phyloP scores from a whole-genome alignment of 1,140 invertebrate genomes.

The Matsumurasca onukii region DNA sequence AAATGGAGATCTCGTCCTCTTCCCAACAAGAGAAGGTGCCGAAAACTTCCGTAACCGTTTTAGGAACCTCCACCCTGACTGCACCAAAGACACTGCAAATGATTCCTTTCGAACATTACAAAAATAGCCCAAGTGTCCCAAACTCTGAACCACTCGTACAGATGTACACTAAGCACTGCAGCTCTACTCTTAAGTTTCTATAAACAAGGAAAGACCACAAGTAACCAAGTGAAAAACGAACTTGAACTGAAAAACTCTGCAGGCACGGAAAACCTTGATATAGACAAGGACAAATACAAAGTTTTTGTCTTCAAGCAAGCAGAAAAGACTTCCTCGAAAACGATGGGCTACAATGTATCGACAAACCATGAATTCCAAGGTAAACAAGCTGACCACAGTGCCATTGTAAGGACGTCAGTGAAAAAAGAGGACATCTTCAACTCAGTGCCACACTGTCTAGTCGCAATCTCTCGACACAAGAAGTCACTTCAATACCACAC shows the following conservation, averaged over 20 bases:
- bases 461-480: neutral
- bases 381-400: neutral
- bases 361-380: neutral
- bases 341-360: neutral
- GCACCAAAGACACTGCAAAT: neutral
- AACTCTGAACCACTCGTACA: neutral
- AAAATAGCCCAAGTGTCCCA: neutral
- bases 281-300: neutral
- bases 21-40: slow-evolving; percentile 8
- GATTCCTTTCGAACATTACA: neutral
- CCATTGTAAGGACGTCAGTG: neutral
- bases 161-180: neutral
- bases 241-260: too few species aligned
- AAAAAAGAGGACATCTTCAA: neutral
- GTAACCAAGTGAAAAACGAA: neutral
- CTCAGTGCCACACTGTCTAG: neutral
- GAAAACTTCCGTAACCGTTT: neutral
- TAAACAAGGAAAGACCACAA: slow-evolving; percentile 1
- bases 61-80: neutral
- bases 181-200: neutral
- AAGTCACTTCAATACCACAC: slow-evolving; percentile 1
- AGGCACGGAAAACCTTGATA: slow-evolving; percentile 12
- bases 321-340: neutral
- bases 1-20: neutral
- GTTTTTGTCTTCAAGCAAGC: slow-evolving; percentile 1